A percentile compares a stretch with the other conserved stretches of the same genome.
Conservation (phyloP, 2,113 vertebrate genomes). For the Pelecanus crispus region DNA sequence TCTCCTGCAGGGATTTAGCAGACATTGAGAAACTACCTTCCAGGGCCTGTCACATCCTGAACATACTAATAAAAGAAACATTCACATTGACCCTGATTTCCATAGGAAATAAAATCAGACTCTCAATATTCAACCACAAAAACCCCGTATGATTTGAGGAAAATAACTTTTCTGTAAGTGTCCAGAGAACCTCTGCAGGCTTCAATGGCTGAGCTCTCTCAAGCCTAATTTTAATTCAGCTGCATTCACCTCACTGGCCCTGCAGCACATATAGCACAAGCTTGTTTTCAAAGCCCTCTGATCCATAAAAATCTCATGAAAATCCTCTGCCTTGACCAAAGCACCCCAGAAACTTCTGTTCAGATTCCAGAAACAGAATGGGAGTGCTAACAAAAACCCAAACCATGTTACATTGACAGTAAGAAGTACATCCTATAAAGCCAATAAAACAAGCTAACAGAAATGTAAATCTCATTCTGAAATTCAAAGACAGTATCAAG, state of each 20-base stretch:
- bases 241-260: not conserved
- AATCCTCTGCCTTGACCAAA: not conserved
- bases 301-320: not conserved
- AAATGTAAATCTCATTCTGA: not conserved
- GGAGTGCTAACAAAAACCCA: not conserved
- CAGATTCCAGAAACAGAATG: not conserved
- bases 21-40: not conserved
- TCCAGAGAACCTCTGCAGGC: not conserved
- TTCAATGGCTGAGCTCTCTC: not conserved
- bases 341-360: not conserved
- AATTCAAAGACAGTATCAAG: not conserved
- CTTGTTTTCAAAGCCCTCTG: not conserved
- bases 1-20: not conserved
- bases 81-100: not conserved
- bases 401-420: not conserved
- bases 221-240: not conserved
- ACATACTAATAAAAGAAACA: not conserved
- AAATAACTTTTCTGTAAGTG: constrained; percentile 24
- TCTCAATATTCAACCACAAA: not conserved
- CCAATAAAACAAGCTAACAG: not conserved
- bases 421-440: not conserved
- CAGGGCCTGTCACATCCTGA: not conserved
- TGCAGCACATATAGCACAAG: not conserved
- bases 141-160: not conserved
- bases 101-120: constrained; percentile 30